A percentile compares a stretch with the other conserved stretches of the same genome.
These are phyloP conservation scores for Drosophila kokeensis DNA, from an alignment of 2,888 invertebrate species.

Conservation along the genomic window DNA sequence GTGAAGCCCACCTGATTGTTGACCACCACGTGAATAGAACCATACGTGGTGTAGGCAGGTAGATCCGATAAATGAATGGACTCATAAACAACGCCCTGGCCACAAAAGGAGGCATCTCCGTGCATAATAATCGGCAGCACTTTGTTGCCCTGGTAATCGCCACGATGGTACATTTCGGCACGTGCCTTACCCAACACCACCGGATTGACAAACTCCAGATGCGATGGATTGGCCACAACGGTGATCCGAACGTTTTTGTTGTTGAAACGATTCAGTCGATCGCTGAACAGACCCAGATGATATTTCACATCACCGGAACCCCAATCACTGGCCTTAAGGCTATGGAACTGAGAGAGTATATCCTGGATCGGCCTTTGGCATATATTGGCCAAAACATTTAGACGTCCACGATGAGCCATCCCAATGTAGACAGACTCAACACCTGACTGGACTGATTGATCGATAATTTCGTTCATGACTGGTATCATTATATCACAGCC, in stretches of 20 bases:
- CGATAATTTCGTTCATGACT: constrained; percentile 98
- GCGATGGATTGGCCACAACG: constrained; percentile 96
- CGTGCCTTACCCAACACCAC: constrained; percentile 93
- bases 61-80: constrained; percentile 87
- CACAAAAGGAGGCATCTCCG: constrained; percentile 88
- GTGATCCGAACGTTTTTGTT: constrained; percentile 92
- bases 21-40: constrained; percentile 88
- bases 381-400: constrained; percentile 94
- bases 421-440: constrained; percentile 98
- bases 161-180: constrained; percentile 93
- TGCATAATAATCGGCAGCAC: constrained; percentile 88
- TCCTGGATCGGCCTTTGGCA: constrained; percentile 94
- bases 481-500: constrained; percentile 99
- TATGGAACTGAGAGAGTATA: constrained; percentile 95
- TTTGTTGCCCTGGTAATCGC: constrained; percentile 89
- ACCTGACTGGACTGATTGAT: constrained; percentile 95
- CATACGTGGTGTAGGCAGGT: constrained; percentile 87
- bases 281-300: constrained; percentile 94
- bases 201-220: constrained; percentile 94
- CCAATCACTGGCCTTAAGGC: constrained; percentile 90
- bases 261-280: constrained; percentile 90
- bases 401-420: constrained; percentile 92
- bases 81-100: constrained; percentile 89
- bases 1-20: constrained; percentile 95
- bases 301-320: constrained; percentile 97